Conservation (phyloP, 2,888 invertebrate species). For the Drosophila falleni region DNA sequence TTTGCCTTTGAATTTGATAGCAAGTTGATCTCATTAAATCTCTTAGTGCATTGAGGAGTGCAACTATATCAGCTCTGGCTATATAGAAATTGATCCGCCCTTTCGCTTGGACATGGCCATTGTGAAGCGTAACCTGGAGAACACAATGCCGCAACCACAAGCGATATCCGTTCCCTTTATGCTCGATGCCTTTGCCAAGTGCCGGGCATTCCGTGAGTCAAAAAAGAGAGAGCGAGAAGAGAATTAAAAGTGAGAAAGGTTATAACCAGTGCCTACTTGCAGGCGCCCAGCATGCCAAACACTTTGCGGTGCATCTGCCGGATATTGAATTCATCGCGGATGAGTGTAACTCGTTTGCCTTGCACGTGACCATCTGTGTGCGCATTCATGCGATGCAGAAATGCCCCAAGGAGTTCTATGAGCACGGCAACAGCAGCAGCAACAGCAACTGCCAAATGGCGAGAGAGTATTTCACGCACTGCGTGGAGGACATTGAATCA, state of each 20-base stretch:
- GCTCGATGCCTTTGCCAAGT: conserved; percentile 56
- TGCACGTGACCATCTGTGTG: conserved; percentile 64
- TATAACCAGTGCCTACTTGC: conserved; percentile 22
- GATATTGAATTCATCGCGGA: conserved; percentile 63
- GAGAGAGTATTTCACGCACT: conserved; percentile 59
- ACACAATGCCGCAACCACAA: conserved; percentile 52
- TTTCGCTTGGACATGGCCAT: conserved; percentile 53
- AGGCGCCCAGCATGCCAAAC: conserved; percentile 40
- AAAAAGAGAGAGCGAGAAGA: background rate
- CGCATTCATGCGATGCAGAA: conserved; percentile 71
- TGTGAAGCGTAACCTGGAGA: conserved; percentile 44
- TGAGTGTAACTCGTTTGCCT: conserved; percentile 60
- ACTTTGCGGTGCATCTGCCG: conserved; percentile 58
- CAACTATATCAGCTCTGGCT: conserved; percentile 62
- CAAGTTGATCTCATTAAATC: background rate
- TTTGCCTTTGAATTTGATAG: background rate
- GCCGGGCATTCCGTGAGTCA: conserved; percentile 59
- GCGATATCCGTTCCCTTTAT: conserved; percentile 46
- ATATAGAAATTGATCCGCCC: conserved; percentile 65
- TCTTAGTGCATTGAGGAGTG: conserved; percentile 72
- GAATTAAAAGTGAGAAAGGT: background rate
- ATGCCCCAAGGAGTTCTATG: conserved; percentile 56
- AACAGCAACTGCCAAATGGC: conserved; percentile 57
- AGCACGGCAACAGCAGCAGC: conserved; percentile 39
- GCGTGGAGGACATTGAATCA: conserved; percentile 59